These are phyloP conservation scores for Craterocephalus amniculus DNA, from an alignment of 2,797 vertebrate genomes.

Conservation along the genomic window DNA sequence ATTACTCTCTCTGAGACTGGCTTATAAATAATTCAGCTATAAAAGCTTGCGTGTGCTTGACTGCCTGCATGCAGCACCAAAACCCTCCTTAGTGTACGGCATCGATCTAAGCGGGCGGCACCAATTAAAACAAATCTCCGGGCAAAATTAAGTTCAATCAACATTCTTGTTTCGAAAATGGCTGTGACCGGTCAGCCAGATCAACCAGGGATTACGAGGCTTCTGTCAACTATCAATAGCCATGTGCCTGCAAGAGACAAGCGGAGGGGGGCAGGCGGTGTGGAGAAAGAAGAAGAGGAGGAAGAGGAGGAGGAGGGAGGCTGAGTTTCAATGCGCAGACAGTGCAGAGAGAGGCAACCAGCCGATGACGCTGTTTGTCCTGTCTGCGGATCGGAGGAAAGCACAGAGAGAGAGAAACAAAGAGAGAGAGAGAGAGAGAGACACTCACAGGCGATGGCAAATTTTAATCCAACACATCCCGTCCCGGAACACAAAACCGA, in stretches of 20 bases:
- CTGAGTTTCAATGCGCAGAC: slow-evolving; percentile 61
- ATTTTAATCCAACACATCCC: slow-evolving; percentile 28
- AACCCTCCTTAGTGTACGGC: slow-evolving; percentile 25
- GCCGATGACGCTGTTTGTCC: slow-evolving; percentile 68
- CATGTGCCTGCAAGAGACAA: slow-evolving; percentile 45
- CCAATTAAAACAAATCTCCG: slow-evolving; percentile 66
- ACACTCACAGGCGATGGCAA: slow-evolving; percentile 26
- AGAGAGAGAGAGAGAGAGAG: slow-evolving; percentile 4
- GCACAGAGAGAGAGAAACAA: background rate
- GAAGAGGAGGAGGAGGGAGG: background rate
- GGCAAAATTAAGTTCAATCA: slow-evolving; percentile 77
- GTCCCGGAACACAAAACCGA: slow-evolving; percentile 20
- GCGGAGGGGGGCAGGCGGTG: background rate
- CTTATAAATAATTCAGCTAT: slow-evolving; percentile 83
- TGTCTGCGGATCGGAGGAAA: slow-evolving; percentile 54
- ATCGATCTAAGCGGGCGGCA: slow-evolving; percentile 45
- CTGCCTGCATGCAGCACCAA: slow-evolving; percentile 66
- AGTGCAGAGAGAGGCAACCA: slow-evolving; percentile 45
- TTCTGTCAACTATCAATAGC: slow-evolving; percentile 81
- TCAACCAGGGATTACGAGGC: slow-evolving; percentile 72
- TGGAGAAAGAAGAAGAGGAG: background rate
- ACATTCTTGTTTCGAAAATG: slow-evolving; percentile 65
- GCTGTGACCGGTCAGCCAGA: slow-evolving; percentile 53
- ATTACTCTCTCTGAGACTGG: slow-evolving; percentile 63
- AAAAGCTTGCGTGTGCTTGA: slow-evolving; percentile 73